Evolutionary conservation across 2,888 invertebrate genomes (phyloP), one percentile per base, ranked within the genome.

Genomic region (Stictocephala bisonia): DNA sequence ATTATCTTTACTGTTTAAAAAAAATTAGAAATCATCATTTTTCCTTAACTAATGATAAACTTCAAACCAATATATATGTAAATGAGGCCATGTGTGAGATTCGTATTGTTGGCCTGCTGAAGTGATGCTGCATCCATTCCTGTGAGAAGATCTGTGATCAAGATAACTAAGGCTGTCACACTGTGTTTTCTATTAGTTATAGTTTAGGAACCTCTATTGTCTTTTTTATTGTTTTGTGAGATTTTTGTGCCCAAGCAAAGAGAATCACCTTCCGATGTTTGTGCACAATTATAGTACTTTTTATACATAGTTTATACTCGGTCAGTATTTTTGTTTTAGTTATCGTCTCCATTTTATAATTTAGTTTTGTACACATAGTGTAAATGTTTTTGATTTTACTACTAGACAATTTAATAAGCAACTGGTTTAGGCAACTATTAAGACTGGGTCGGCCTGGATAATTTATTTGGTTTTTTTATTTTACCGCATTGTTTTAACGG

Each of bases 171-270:
- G 64, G 64, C 64, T 64, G 64, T 64, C 44, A 15, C 44, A 24
- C 44, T 64, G 44, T 64, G 64, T 64, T 60, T 64, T n/a, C 22
- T 40, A 64, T 64, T 64, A 26, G 64, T 64, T 64, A 40, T 60
- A 64, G 64, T 44, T 64, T 44, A 64, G 44, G 44, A 44, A 44
- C 26, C 44, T 60, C 60, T 40, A 60, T 18, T 27, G 18, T 26
- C 24, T 64, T 44, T 44, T 3, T 20, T 60, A 60, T n/a, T n/a
- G 15, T 44, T 2, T 44, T 26, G 44, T 44, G 40, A 56, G 44
- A 44, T n/a, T 64, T 35, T 41, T 64, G 64, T 64, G 64, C 44
- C 60, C 64, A 64, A 64, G 64, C 64, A 64, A 64, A 64, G 64
- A 64, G 64, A 64, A 64, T 22, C 13, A 31, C 15, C 58, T 60